These are phyloP conservation scores for Andrena dorsata DNA, from an alignment of 2,888 invertebrate species.

Conservation along the genomic window DNA sequence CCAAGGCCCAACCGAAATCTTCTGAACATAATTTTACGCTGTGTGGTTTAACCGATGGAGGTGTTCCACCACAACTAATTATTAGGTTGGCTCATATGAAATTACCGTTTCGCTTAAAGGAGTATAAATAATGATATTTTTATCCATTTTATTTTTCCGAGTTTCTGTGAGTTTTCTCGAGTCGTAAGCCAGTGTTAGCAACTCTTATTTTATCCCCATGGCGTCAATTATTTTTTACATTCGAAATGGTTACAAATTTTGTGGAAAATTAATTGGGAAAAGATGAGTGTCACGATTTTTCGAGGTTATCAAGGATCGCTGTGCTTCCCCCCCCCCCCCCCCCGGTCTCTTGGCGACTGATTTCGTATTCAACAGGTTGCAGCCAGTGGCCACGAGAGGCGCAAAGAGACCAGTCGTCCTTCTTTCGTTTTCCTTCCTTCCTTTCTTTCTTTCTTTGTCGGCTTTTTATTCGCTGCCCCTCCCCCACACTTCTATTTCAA, in stretches of 20 bases:
- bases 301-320: slow-evolving; percentile 43
- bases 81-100: not conserved
- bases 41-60: not conserved
- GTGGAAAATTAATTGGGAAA: not conserved
- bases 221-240: too few relatives aligned
- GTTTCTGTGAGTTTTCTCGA: too few relatives aligned
- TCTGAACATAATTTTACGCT: not conserved
- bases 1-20: not conserved
- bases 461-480: slow-evolving; percentile 37
- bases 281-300: not conserved
- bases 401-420: slow-evolving; percentile 58
- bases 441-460: slow-evolving; percentile 48
- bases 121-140: too few relatives aligned
- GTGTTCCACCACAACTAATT: slow-evolving; percentile 8
- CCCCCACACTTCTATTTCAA: slow-evolving; percentile 54
- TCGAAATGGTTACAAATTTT: not conserved
- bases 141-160: too few relatives aligned
- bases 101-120: too few relatives aligned
- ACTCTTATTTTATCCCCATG: too few relatives aligned
- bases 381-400: slow-evolving; percentile 62
- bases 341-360: slow-evolving; percentile 46
- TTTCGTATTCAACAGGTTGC: slow-evolving; percentile 77
- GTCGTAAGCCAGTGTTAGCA: too few relatives aligned
- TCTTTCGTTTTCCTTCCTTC: slow-evolving; percentile 55
- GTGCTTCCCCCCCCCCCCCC: not conserved